phyloP scores from a whole-genome alignment of 2,888 invertebrate genomes.

The Bimastos eiseni region DNA sequence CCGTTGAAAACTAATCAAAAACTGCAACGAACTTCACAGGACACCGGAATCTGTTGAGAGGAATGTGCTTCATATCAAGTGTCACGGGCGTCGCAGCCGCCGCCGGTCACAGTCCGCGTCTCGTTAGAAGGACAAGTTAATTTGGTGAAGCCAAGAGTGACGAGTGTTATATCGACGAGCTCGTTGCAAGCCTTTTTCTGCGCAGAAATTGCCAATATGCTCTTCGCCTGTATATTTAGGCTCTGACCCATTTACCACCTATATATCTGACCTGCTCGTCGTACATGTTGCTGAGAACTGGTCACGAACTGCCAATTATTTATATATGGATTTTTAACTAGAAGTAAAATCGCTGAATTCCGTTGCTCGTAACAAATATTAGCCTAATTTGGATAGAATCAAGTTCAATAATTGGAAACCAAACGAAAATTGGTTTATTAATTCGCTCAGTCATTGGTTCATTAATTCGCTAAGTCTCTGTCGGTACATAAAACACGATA shows the following conservation, averaged over 20 bases:
- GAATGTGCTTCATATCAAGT: background rate
- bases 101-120: background rate
- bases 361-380: background rate
- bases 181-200: background rate
- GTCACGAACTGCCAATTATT: background rate
- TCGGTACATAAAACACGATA: too few species aligned
- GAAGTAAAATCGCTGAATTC: background rate
- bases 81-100: background rate
- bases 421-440: background rate
- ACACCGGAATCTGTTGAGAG: conserved; percentile 4
- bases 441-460: background rate
- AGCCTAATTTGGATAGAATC: background rate
- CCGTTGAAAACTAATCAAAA: conserved; percentile 3
- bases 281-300: background rate
- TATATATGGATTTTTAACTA: background rate
- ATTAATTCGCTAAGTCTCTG: background rate
- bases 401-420: background rate
- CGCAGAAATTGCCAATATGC: conserved; percentile 13
- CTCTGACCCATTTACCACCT: background rate
- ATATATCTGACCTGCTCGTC: background rate
- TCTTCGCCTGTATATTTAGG: background rate
- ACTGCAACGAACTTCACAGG: conserved; percentile 5
- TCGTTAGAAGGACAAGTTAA: background rate
- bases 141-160: background rate
- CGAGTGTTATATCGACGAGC: background rate